Base-by-base conservation (phyloP, 2,797 vertebrate genomes). In the Gobionotothen gibberifrons region DNA sequence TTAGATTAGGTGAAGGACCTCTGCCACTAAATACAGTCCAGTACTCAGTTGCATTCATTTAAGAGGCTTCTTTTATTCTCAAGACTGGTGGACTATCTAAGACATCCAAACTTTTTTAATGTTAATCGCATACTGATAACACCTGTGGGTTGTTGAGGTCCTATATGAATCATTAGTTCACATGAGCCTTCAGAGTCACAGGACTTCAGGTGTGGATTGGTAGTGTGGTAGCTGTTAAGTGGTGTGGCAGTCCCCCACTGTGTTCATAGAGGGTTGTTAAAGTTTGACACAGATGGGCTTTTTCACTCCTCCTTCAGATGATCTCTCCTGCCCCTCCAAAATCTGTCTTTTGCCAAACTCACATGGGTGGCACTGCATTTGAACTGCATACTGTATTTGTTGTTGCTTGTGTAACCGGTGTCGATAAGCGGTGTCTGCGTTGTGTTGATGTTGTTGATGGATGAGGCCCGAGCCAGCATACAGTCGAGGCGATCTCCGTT, bases 201-300 rank as follows among this genome's bases (percentile, higher is more conserved):
- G 12, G 46, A 62, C 17, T 70, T 11, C 16, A 55, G 21, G 49
- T 61, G 8, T 69, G 40, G 26, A 59, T 42, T 56, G 39, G 43
- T 66, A 26, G 8, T 43, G 57, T 55, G n/a, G 1, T 19, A 21
- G 32, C 57, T 44, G 22, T 62, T 58, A 32, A 44, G 46, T 53
- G 65, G n/a, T 60, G 43, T 59, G 36, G 19, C 43, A 69, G 54
- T 44, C 29, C 22, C 9, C 49, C 12, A 48, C 36, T 67, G 55
- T 22, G 17, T 62, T 64, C 9, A 29, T 26, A 12, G 14, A 15
- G 22, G 39, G 46, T 46, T 39, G 42, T 53, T 58, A 9, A 29
- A 46, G 52, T 53, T 71, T 32, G 13, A 60, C 44, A 44, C 52
- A 71, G 46, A 59, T 69, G 39, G 44, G 44, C 32, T 63, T 39